Evolutionary conservation across 2,797 vertebrate species (phyloP).

Genomic region (Perodicticus potto): DNA sequence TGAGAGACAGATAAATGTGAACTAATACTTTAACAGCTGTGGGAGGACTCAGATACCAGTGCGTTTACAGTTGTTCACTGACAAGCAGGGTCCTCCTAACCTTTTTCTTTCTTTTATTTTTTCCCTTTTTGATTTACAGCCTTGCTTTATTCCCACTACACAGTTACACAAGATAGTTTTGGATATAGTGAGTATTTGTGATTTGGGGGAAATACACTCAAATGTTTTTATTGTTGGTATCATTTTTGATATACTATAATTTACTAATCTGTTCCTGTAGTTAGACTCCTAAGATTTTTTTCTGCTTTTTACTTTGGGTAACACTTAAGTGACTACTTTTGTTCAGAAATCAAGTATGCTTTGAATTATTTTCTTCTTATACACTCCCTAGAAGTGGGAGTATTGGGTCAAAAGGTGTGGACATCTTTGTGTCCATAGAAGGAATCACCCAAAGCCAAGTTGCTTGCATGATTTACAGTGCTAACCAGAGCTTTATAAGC

Average conservation of each 20-base stretch:
- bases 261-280: slow-evolving; percentile 23
- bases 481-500: background rate
- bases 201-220: background rate
- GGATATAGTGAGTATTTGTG: background rate
- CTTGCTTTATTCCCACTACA: background rate
- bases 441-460: background rate
- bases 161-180: background rate
- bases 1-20: background rate
- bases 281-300: background rate
- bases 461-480: background rate
- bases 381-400: background rate
- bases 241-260: background rate
- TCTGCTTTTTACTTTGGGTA: background rate
- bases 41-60: background rate
- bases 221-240: background rate
- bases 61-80: background rate
- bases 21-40: background rate
- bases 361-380: background rate
- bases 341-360: background rate
- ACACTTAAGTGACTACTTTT: background rate
- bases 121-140: background rate
- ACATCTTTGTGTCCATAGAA: background rate
- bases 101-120: background rate
- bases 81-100: background rate
- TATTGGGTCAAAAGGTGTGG: background rate